Percentiles rank a stretch among this genome's conserved stretches.
phyloP scores from a whole-genome alignment of 92 coral and sea anemone species.

The Scolanthus callimorphus region DNA sequence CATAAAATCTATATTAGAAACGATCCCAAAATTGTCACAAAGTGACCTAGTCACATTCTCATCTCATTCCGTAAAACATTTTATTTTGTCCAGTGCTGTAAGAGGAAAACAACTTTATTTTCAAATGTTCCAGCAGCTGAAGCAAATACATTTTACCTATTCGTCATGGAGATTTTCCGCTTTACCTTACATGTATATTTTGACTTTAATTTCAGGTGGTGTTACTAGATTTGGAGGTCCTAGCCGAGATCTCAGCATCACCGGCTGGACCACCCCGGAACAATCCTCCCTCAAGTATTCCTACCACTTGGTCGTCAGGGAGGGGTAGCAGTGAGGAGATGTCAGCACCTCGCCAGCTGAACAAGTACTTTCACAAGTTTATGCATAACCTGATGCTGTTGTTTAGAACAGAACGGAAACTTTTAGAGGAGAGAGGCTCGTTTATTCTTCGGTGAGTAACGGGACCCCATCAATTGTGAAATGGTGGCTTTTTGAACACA shows the following conservation, averaged over 20 bases:
- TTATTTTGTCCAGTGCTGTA: too few species aligned
- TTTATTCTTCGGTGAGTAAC: constrained; percentile 76
- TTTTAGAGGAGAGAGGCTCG: constrained; percentile 93
- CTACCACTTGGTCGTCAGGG: constrained; percentile 44
- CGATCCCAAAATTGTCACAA: too few species aligned
- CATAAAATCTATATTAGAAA: too few species aligned
- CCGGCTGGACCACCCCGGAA: constrained; percentile 92
- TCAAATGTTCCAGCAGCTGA: too few species aligned
- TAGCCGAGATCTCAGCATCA: constrained; percentile 94
- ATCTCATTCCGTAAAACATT: too few species aligned
- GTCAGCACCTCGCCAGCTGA: constrained; percentile 69
- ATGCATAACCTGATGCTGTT: constrained; percentile 82
- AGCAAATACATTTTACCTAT: too few species aligned
- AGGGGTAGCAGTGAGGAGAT: constrained; percentile 26
- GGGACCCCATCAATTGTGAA: too few species aligned
- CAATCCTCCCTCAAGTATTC: constrained; percentile 34
- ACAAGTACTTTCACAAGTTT: constrained; percentile 94
- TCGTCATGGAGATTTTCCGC: too few species aligned
- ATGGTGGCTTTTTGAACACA: too few species aligned
- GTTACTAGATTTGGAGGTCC: constrained; percentile 77
- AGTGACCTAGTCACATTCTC: too few species aligned
- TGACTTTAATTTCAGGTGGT: constrained; percentile 74
- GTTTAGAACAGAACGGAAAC: constrained; percentile 84
- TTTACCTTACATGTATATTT: too few species aligned
- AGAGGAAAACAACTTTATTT: too few species aligned